Conservation (phyloP, 2,797 vertebrate genomes). For the Anguilla anguilla region DNA sequence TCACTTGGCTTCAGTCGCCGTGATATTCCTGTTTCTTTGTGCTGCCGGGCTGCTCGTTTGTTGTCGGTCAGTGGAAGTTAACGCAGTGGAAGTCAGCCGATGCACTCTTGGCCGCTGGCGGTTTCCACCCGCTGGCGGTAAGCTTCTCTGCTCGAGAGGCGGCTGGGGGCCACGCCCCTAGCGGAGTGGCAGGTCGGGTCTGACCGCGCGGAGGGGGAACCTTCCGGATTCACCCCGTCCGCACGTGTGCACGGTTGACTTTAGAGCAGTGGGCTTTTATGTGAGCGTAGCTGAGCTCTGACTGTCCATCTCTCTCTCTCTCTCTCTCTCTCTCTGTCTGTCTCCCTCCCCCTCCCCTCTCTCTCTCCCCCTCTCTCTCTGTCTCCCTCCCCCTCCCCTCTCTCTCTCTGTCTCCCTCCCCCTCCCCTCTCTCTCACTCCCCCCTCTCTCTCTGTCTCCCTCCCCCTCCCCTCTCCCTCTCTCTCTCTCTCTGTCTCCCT, state of each 20-base stretch:
- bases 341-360: too few relatives aligned
- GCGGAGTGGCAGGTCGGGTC: background rate
- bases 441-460: too few relatives aligned
- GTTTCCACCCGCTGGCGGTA: background rate
- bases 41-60: background rate
- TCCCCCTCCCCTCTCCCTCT: too few relatives aligned
- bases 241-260: background rate
- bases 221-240: background rate
- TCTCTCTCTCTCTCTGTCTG: too few relatives aligned
- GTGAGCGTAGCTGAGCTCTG: background rate
- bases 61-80: background rate
- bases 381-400: too few relatives aligned
- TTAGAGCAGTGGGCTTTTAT: background rate
- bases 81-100: background rate
- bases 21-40: background rate
- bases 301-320: background rate
- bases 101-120: background rate
- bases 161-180: background rate
- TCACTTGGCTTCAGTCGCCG: conserved; percentile 39
- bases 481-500: too few relatives aligned
- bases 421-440: too few relatives aligned
- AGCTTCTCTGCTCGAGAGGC: background rate
- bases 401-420: background rate
- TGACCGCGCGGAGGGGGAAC: too few relatives aligned
- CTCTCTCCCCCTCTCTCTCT: too few relatives aligned